A percentile compares a stretch with the other conserved stretches of the same genome.
Evolutionary conservation across 2,797 vertebrate species (phyloP).

Genomic region (Pseudochirops cupreus): DNA sequence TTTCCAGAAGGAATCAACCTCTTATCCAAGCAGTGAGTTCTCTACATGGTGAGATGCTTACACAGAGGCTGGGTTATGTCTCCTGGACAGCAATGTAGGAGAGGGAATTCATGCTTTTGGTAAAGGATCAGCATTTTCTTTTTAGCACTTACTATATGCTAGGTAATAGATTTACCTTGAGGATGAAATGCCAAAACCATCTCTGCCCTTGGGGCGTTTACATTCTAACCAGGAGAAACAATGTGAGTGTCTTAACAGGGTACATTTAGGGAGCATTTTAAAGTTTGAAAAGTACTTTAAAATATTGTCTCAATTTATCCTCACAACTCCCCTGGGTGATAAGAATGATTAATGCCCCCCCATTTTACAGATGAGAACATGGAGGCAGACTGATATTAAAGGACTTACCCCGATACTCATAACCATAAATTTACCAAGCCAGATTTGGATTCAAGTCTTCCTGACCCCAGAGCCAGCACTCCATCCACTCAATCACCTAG

Average conservation of each 20-base stretch:
- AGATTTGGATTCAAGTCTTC: not conserved
- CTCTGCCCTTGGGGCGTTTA: not conserved
- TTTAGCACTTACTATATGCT: not conserved
- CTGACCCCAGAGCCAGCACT: not conserved
- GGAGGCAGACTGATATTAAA: not conserved
- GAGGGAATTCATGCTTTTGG: not conserved
- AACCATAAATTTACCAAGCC: too few relatives aligned
- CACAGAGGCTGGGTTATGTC: not conserved
- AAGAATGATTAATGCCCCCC: not conserved
- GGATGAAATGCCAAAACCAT: not conserved
- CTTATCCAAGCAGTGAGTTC: too few relatives aligned
- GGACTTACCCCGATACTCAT: not conserved
- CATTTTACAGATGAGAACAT: not conserved
- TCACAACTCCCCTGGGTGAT: not conserved
- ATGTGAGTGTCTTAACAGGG: not conserved
- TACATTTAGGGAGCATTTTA: not conserved
- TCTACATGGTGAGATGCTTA: not conserved
- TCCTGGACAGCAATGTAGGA: not conserved
- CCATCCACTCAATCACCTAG: not conserved
- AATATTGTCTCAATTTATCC: not conserved
- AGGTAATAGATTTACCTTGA: not conserved
- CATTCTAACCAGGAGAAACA: not conserved
- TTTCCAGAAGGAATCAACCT: not conserved
- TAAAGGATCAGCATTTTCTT: not conserved
- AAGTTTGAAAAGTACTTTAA: not conserved